Conservation (phyloP, 2,113 vertebrate species). For the Asarcornis scutulata region DNA sequence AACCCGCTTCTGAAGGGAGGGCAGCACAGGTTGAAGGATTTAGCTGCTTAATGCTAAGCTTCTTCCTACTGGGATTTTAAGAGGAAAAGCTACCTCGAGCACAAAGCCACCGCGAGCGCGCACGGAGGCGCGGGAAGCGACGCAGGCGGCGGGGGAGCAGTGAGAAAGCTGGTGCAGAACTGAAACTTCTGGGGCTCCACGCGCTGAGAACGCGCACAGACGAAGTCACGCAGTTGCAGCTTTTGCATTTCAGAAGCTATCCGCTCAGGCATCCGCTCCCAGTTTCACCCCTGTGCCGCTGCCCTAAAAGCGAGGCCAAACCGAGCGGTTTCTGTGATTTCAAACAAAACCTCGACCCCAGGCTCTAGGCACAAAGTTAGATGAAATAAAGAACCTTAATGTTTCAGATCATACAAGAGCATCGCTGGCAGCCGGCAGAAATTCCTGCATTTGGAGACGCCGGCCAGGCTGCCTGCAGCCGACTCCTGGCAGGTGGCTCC, state of each 20-base stretch:
- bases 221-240: neutral
- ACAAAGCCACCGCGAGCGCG: rapidly evolving
- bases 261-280: neutral
- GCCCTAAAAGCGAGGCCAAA: neutral
- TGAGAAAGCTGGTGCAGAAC: neutral
- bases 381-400: neutral
- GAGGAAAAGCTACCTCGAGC: neutral
- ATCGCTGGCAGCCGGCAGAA: neutral
- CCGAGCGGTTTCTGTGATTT: neutral
- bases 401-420: neutral
- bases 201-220: rapidly evolving
- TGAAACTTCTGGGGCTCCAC: rapidly evolving
- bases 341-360: neutral
- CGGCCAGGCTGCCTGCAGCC: neutral
- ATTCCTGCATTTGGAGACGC: neutral
- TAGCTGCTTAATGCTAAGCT: neutral
- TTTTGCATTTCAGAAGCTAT: neutral
- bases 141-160: rapidly evolving
- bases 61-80: neutral
- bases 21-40: neutral
- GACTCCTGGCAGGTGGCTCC: constrained; percentile 58
- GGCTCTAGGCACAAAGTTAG: neutral
- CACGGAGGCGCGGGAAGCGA: neutral
- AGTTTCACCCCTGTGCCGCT: neutral
- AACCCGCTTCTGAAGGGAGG: neutral